phyloP scores from a whole-genome alignment of 1,140 invertebrate genomes.

The Leguminivora glycinivorella region DNA sequence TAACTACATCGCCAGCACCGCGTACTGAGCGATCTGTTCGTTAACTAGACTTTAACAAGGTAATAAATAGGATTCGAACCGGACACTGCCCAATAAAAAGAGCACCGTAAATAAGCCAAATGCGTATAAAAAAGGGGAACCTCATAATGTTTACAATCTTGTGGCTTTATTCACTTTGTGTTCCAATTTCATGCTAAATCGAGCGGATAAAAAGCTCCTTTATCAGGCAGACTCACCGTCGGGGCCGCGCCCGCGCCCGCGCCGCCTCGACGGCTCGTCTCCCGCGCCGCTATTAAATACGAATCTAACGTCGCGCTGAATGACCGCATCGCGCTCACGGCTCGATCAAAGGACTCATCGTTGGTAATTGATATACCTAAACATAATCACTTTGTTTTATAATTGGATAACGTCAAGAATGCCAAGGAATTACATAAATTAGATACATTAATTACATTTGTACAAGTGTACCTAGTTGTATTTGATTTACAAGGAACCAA shows the following conservation, averaged over 20 bases:
- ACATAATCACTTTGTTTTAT: too few species aligned
- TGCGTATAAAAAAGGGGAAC: slow-evolving; percentile 74
- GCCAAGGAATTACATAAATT: too few species aligned
- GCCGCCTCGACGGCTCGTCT: slow-evolving; percentile 32
- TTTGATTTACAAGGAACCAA: too few species aligned
- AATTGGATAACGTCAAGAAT: too few species aligned
- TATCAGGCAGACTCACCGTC: slow-evolving; percentile 74
- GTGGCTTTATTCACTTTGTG: slow-evolving; percentile 79
- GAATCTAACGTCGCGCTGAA: slow-evolving; percentile 63
- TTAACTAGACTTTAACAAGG: slow-evolving; percentile 76
- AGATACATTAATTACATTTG: too few species aligned
- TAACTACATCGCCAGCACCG: slow-evolving; percentile 51
- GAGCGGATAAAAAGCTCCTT: slow-evolving; percentile 75
- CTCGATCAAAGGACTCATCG: slow-evolving; percentile 56
- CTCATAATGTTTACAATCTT: slow-evolving; percentile 78
- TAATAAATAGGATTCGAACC: slow-evolving; percentile 66
- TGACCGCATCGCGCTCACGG: slow-evolving; percentile 43
- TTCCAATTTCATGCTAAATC: slow-evolving; percentile 79
- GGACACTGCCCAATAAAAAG: slow-evolving; percentile 68
- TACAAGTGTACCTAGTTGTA: too few species aligned
- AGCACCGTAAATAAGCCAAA: slow-evolving; percentile 74
- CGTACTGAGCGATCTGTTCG: slow-evolving; percentile 59
- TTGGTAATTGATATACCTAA: slow-evolving; percentile 37
- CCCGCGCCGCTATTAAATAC: slow-evolving; percentile 61
- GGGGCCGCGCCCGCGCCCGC: slow-evolving; percentile 33